Evolutionary conservation across 1,140 invertebrate species (phyloP).

Genomic region (Hycleus phaleratus): DNA sequence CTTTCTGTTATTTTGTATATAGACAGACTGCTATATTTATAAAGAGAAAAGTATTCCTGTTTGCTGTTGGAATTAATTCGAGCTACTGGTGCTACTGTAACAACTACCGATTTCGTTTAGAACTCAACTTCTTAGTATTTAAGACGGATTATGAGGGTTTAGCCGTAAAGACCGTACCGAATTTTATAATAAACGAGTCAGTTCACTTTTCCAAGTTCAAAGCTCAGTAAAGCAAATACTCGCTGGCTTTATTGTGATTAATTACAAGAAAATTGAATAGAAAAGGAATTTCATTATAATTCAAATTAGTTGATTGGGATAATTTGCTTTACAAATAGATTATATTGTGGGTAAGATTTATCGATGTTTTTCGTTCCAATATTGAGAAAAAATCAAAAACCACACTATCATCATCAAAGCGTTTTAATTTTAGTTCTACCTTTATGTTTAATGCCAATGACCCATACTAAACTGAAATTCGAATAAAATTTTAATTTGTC

Average conservation of each 20-base stretch:
- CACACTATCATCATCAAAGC: background rate
- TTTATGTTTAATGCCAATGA: constrained; percentile 7
- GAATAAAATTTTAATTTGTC: background rate
- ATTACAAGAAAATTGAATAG: constrained; percentile 16
- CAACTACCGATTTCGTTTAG: background rate
- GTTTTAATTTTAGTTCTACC: constrained; percentile 9
- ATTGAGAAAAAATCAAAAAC: background rate
- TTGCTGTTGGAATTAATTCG: constrained; percentile 4
- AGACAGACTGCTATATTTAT: background rate
- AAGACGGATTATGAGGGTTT: constrained; percentile 10
- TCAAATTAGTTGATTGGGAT: background rate
- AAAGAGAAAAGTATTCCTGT: background rate
- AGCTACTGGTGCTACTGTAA: background rate
- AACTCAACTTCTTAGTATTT: constrained; percentile 10
- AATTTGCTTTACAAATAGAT: too few relatives aligned
- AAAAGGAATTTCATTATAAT: constrained; percentile 15
- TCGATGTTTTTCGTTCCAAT: background rate
- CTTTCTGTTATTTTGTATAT: too few relatives aligned
- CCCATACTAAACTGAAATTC: constrained; percentile 4
- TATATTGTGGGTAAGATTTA: background rate
- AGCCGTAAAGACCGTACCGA: constrained; percentile 7
- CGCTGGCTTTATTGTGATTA: constrained; percentile 18
- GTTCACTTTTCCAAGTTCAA: constrained; percentile 10
- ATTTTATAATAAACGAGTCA: constrained; percentile 9
- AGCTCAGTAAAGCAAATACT: constrained; percentile 17